Conservation (phyloP, 37 sponge, comb jelly and placozoan species). For the Cliona cf. orientalis region DNA sequence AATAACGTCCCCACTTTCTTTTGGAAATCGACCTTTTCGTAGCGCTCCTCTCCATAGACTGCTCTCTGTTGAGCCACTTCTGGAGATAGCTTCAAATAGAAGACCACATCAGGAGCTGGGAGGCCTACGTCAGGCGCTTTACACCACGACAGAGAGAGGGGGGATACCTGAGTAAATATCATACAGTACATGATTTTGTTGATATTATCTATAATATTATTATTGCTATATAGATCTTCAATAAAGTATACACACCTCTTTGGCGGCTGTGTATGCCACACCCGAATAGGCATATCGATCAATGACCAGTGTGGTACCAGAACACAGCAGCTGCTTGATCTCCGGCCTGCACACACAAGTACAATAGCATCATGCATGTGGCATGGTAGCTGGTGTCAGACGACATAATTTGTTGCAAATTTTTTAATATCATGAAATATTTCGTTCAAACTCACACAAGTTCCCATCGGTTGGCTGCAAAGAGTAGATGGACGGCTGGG, state of each 20-base stretch:
- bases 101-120: slow-evolving; percentile 81
- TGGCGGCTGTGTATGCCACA: slow-evolving; percentile 93
- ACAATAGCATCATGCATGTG: not conserved
- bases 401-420: not conserved
- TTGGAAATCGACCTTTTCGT: slow-evolving; percentile 79
- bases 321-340: slow-evolving; percentile 49
- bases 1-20: slow-evolving; percentile 49
- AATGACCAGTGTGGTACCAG: slow-evolving; percentile 85
- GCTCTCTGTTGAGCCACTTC: slow-evolving; percentile 61
- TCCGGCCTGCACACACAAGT: slow-evolving; percentile 24
- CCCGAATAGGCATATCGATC: slow-evolving; percentile 95
- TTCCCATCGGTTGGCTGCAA: slow-evolving; percentile 96
- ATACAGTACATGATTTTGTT: not conserved
- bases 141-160: slow-evolving; percentile 83
- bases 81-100: slow-evolving; percentile 69
- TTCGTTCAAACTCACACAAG: slow-evolving; percentile 38
- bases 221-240: not conserved
- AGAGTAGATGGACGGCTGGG: slow-evolving; percentile 79
- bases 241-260: slow-evolving; percentile 46
- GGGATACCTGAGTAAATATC: not conserved
- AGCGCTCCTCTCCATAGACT: slow-evolving; percentile 84
- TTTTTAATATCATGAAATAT: too few relatives aligned
- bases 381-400: not conserved
- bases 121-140: slow-evolving; percentile 81
- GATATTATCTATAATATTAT: not conserved